Evolutionary conservation across 1,140 invertebrate genomes (phyloP).

Genomic region (Calephelis nemesis): DNA sequence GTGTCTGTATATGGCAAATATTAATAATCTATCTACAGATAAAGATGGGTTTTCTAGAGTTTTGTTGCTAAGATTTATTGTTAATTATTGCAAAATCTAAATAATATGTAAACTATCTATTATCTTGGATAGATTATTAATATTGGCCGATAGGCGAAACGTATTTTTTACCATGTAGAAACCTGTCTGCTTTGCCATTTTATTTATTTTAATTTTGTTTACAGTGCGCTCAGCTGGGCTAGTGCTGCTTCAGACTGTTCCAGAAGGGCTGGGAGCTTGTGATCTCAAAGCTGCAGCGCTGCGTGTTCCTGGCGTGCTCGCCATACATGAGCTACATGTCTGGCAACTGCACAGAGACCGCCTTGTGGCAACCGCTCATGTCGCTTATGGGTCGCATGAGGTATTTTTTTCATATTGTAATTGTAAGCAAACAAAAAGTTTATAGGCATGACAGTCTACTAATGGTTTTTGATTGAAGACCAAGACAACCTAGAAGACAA

Average conservation of each 20-base stretch:
- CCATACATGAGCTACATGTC: slow-evolving; percentile 91
- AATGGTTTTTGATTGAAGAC: no score
- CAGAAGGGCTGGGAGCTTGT: slow-evolving; percentile 87
- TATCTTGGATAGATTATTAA: no score
- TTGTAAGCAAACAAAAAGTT: neutral
- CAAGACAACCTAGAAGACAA: no score
- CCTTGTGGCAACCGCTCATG: slow-evolving; percentile 86
- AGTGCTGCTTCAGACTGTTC: slow-evolving; percentile 90
- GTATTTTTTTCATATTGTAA: slow-evolving; percentile 31
- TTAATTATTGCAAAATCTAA: no score
- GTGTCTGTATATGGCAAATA: no score
- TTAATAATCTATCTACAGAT: no score
- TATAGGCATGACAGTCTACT: no score
- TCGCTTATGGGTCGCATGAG: slow-evolving; percentile 81
- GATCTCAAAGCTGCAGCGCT: slow-evolving; percentile 83
- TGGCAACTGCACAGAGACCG: slow-evolving; percentile 87
- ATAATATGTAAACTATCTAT: no score
- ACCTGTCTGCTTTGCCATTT: neutral
- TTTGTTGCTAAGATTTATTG: no score
- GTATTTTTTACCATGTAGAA: neutral
- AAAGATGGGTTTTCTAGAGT: no score
- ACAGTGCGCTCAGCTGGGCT: slow-evolving; percentile 78
- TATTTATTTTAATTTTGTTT: slow-evolving; percentile 10
- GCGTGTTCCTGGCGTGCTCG: slow-evolving; percentile 88
- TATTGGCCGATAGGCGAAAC: neutral